Evolutionary conservation across 2,888 invertebrate species (phyloP).

Genomic region (Drepanosiphum platanoidis): DNA sequence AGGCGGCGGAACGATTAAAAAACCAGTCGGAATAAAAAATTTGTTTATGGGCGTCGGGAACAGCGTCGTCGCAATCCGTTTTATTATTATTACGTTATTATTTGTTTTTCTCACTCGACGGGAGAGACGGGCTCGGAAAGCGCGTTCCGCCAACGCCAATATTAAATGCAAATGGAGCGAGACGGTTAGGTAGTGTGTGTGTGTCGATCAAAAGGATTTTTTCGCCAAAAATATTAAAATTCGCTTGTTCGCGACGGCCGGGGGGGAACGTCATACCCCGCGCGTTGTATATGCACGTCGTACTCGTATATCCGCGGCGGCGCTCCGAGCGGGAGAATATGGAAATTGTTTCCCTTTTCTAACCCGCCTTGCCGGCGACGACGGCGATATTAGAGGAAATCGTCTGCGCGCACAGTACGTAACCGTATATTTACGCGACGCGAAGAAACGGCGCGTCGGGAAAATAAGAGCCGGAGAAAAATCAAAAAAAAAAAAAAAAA

Average conservation of each 20-base stretch:
- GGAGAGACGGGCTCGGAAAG: no score
- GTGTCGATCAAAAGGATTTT: conserved; percentile 33
- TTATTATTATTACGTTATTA: no score
- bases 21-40: no score
- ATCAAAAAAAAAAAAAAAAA: neutral
- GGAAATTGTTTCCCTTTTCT: conserved; percentile 32
- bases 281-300: no score
- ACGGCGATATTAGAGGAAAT: neutral
- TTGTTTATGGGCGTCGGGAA: no score
- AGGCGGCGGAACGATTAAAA: no score
- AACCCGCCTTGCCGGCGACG: neutral
- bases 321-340: neutral
- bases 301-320: no score
- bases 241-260: neutral
- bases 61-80: no score
- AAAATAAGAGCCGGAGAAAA: neutral
- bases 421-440: neutral
- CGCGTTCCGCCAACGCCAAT: conserved; percentile 5
- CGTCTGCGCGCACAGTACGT: neutral
- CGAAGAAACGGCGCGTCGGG: no score
- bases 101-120: no score
- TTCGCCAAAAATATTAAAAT: conserved; percentile 37
- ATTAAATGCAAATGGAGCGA: conserved; percentile 24
- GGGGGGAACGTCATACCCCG: neutral
- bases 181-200: neutral